phyloP scores from a whole-genome alignment of 2,797 vertebrate genomes.

The Pseudotriccus pelzelni region DNA sequence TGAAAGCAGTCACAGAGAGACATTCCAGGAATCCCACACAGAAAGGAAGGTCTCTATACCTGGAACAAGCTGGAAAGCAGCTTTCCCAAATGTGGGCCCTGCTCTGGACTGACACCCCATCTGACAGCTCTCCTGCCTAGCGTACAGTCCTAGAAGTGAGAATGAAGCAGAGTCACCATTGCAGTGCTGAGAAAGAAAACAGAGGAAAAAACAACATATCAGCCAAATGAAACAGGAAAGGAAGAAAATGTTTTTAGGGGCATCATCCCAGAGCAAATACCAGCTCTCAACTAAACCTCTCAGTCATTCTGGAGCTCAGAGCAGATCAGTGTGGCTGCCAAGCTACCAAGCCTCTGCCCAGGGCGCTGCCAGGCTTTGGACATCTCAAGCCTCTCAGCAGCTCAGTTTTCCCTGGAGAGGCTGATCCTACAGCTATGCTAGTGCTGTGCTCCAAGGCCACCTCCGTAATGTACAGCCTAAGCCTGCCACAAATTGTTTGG shows the following conservation, averaged over 20 bases:
- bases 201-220: background rate
- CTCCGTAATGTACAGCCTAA: background rate
- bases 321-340: background rate
- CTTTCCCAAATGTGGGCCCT: background rate
- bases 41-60: background rate
- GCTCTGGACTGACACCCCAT: background rate
- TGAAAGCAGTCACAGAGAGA: background rate
- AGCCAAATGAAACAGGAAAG: background rate
- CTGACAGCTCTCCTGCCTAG: background rate
- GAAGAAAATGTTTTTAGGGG: background rate
- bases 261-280: background rate
- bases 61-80: background rate
- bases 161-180: background rate
- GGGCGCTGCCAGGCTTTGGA: background rate
- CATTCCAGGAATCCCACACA: background rate
- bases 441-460: background rate
- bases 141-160: background rate
- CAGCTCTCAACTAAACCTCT: background rate
- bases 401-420: background rate
- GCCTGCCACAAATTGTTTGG: background rate
- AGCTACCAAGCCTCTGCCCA: background rate
- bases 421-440: background rate
- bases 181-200: background rate
- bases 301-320: background rate
- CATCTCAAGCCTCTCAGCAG: background rate